phyloP scores from a whole-genome alignment of 2,888 invertebrate genomes.

The Silvanus unidentatus region DNA sequence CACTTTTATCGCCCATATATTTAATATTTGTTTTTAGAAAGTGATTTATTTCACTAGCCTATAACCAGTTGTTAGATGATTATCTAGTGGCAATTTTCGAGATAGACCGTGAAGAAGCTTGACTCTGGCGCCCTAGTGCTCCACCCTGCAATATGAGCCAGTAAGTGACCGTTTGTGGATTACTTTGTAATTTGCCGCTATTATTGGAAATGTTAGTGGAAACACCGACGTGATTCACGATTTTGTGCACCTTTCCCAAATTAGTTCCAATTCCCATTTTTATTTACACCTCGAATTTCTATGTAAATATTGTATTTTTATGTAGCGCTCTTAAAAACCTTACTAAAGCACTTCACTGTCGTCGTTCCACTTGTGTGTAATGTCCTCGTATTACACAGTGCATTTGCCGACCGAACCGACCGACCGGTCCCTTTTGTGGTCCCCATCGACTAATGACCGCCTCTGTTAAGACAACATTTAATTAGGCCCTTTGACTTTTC shows the following conservation, averaged over 20 bases:
- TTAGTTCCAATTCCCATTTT: too few species aligned
- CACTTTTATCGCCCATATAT: too few species aligned
- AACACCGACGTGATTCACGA: too few species aligned
- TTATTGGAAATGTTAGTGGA: too few species aligned
- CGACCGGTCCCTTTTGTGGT: slow-evolving; percentile 36
- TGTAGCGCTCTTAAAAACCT: neutral
- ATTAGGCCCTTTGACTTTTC: slow-evolving; percentile 39
- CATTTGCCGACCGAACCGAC: slow-evolving; percentile 20
- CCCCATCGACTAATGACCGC: slow-evolving; percentile 42
- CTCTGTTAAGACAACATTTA: slow-evolving; percentile 44
- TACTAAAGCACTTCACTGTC: neutral
- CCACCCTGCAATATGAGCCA: slow-evolving; percentile 42
- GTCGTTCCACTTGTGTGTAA: too few species aligned
- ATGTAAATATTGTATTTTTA: too few species aligned
- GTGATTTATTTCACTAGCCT: too few species aligned
- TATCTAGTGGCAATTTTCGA: slow-evolving; percentile 18
- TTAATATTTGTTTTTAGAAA: too few species aligned
- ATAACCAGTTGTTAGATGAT: slow-evolving; percentile 7
- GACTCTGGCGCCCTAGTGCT: slow-evolving; percentile 41
- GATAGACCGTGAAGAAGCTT: slow-evolving; percentile 39
- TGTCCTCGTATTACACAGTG: slow-evolving; percentile 15
- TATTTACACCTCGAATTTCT: too few species aligned
- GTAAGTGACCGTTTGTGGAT: too few species aligned
- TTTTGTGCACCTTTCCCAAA: too few species aligned
- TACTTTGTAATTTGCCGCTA: too few species aligned